Conservation (phyloP, 2,888 invertebrate genomes). For the Geotrupes spiniger region DNA sequence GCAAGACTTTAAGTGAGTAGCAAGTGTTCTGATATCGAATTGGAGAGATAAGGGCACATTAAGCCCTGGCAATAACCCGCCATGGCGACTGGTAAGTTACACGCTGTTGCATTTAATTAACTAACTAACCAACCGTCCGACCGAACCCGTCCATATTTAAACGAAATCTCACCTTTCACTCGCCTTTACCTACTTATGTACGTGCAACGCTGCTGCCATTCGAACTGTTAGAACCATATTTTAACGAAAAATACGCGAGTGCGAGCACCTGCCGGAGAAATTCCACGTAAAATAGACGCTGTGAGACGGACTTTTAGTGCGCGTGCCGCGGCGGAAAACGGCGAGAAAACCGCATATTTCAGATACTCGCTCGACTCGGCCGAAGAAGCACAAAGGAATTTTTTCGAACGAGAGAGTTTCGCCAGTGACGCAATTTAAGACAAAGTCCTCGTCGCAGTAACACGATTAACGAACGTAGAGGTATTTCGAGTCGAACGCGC, state of each 20-base stretch:
- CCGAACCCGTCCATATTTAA: constrained; percentile 2
- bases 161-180: constrained; percentile 15
- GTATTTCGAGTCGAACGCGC: no score
- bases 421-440: no score
- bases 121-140: background rate
- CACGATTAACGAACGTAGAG: no score
- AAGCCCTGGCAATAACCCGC: constrained; percentile 44
- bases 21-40: constrained; percentile 39
- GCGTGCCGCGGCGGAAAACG: background rate
- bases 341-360: no score
- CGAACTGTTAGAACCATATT: constrained; percentile 10
- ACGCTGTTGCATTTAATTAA: background rate
- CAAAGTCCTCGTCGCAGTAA: no score
- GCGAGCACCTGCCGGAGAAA: constrained; percentile 12
- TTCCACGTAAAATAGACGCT: background rate
- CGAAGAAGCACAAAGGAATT: no score
- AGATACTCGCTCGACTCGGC: no score
- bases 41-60: constrained; percentile 41
- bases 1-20: constrained; percentile 46
- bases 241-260: constrained; percentile 6
- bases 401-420: no score
- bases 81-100: constrained; percentile 47
- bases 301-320: constrained; percentile 1
- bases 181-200: constrained; percentile 12
- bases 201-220: constrained; percentile 10